Evolutionary conservation across 2,888 invertebrate genomes (phyloP).

Genomic region (Seladonia tumulorum): DNA sequence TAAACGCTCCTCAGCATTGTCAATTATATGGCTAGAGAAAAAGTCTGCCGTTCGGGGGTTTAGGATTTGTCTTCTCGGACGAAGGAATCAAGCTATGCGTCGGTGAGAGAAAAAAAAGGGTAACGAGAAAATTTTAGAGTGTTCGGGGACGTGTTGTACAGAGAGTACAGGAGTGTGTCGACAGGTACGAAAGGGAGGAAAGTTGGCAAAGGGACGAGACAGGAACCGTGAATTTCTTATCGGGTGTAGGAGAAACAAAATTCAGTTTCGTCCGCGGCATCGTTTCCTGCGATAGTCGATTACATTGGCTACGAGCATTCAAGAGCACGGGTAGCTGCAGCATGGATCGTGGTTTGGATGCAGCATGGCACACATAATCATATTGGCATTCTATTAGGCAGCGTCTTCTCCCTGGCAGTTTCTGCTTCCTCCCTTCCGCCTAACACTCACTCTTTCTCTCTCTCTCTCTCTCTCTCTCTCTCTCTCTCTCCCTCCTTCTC

Average conservation of each 20-base stretch:
- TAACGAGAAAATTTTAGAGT: neutral
- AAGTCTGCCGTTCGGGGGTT: neutral
- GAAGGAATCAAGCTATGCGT: neutral
- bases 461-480: neutral
- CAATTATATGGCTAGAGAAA: neutral
- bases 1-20: neutral
- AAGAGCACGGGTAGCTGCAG: slow-evolving; percentile 61
- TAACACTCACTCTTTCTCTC: slow-evolving; percentile 40
- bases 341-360: slow-evolving; percentile 77
- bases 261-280: slow-evolving; percentile 48
- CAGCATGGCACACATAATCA: slow-evolving; percentile 79
- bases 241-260: slow-evolving; percentile 43
- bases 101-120: neutral
- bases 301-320: slow-evolving; percentile 65
- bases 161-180: neutral
- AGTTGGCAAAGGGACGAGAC: neutral
- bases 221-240: slow-evolving; percentile 35
- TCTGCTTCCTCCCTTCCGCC: slow-evolving; percentile 55
- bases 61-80: neutral
- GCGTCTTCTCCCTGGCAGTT: slow-evolving; percentile 71
- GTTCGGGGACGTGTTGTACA: neutral
- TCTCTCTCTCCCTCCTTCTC: neutral
- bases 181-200: neutral
- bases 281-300: slow-evolving; percentile 55
- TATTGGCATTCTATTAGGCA: slow-evolving; percentile 81